phyloP scores from a whole-genome alignment of 2,113 vertebrate genomes.

The Triplophysa rosa region DNA sequence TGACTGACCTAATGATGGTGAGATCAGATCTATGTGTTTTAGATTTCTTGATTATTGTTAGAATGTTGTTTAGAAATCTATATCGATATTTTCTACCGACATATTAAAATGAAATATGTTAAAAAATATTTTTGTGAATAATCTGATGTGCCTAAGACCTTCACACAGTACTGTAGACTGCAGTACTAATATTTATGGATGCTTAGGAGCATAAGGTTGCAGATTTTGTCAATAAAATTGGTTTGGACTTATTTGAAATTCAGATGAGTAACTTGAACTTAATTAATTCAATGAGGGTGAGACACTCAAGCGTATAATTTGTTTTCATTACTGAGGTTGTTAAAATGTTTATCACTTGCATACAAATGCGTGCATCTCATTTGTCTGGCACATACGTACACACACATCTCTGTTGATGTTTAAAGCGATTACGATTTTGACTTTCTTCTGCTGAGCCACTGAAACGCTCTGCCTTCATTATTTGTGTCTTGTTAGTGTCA shows the following conservation, averaged over 20 bases:
- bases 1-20: too few species aligned
- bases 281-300: neutral
- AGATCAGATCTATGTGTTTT: too few species aligned
- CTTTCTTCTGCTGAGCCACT: slow-evolving; percentile 11
- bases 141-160: too few species aligned
- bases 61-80: too few species aligned
- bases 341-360: neutral
- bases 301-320: neutral
- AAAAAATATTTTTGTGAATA: too few species aligned
- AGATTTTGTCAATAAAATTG: neutral
- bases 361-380: neutral
- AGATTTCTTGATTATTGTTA: too few species aligned
- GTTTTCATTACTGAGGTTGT: slow-evolving; percentile 5
- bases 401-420: slow-evolving; percentile 41
- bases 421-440: slow-evolving; percentile 37
- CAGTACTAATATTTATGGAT: neutral
- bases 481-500: slow-evolving; percentile 35
- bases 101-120: neutral
- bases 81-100: too few species aligned
- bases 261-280: neutral
- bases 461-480: slow-evolving; percentile 17
- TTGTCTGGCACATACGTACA: slow-evolving; percentile 47
- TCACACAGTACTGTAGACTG: too few species aligned
- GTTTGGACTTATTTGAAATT: neutral
- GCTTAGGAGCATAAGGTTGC: neutral